Percentiles rank a stretch among this genome's conserved stretches.
These are phyloP conservation scores for Epistrophe eligans DNA, from an alignment of 2,888 invertebrate species.

Conservation along the genomic window DNA sequence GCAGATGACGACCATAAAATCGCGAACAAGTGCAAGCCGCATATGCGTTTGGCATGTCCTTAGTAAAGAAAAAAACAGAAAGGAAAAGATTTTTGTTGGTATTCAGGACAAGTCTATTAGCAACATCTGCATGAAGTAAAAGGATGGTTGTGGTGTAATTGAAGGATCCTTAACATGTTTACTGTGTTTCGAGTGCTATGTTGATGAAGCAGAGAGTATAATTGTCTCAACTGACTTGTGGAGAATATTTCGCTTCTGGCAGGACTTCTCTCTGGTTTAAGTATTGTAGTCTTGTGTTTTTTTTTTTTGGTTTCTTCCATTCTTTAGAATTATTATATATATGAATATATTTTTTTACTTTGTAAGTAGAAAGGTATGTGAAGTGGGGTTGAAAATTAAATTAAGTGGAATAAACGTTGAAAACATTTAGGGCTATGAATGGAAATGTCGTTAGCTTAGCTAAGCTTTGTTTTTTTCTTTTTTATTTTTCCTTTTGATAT, in stretches of 20 bases:
- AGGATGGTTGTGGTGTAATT: slow-evolving; percentile 51
- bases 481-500: background rate
- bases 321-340: slow-evolving; percentile 26
- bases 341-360: slow-evolving; percentile 27
- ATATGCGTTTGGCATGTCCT: slow-evolving; percentile 57
- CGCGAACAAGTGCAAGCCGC: slow-evolving; percentile 43
- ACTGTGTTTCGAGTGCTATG: slow-evolving; percentile 34
- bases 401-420: slow-evolving; percentile 73
- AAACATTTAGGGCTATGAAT: slow-evolving; percentile 64
- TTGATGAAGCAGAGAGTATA: slow-evolving; percentile 63
- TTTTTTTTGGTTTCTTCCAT: slow-evolving; percentile 6
- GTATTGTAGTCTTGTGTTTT: slow-evolving; percentile 17
- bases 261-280: slow-evolving; percentile 9
- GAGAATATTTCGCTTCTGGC: slow-evolving; percentile 46
- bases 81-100: slow-evolving; percentile 28
- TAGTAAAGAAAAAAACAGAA: background rate
- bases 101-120: slow-evolving; percentile 51
- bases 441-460: slow-evolving; percentile 6
- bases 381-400: slow-evolving; percentile 66
- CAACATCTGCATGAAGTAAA: slow-evolving; percentile 1
- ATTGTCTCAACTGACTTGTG: slow-evolving; percentile 62
- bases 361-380: background rate
- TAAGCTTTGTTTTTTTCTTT: background rate
- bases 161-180: slow-evolving; percentile 64
- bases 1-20: slow-evolving; percentile 53